These are phyloP conservation scores for Carabus problematicus DNA, from an alignment of 2,888 invertebrate genomes.

Conservation along the genomic window DNA sequence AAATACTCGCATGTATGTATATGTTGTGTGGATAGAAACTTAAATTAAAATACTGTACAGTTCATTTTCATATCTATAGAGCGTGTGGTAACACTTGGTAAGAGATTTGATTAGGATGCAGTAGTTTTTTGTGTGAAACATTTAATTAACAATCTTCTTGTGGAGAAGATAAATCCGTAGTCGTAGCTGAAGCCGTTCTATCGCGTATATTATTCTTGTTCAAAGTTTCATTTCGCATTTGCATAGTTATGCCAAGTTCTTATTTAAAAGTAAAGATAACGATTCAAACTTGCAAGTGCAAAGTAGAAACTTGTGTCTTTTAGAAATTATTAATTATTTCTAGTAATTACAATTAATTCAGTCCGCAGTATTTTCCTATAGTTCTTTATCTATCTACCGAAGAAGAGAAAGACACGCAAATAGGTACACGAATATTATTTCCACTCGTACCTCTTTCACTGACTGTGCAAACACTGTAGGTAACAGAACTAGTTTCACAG, in stretches of 20 bases:
- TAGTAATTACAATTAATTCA: constrained; percentile 34
- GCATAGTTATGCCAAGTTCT: constrained; percentile 40
- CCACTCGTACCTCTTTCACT: background rate
- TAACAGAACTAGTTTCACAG: constrained; percentile 7
- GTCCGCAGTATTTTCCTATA: background rate
- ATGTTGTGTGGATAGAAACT: no score
- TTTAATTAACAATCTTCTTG: no score
- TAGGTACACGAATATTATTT: background rate
- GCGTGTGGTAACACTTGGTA: no score
- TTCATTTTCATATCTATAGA: no score
- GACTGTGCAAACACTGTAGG: background rate
- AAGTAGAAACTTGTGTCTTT: constrained; percentile 34
- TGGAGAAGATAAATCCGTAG: no score
- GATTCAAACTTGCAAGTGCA: constrained; percentile 37
- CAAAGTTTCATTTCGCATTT: constrained; percentile 38
- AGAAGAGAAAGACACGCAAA: background rate
- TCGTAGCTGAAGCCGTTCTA: no score
- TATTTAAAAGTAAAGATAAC: constrained; percentile 41
- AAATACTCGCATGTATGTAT: no score
- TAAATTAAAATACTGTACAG: no score
- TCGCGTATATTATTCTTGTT: constrained; percentile 34
- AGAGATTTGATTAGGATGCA: no score
- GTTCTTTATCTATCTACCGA: constrained; percentile 1
- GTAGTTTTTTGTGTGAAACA: no score
- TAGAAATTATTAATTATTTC: constrained; percentile 38